Evolutionary conservation across 2,797 vertebrate species (phyloP).

Genomic region (Trematomus bernacchii): DNA sequence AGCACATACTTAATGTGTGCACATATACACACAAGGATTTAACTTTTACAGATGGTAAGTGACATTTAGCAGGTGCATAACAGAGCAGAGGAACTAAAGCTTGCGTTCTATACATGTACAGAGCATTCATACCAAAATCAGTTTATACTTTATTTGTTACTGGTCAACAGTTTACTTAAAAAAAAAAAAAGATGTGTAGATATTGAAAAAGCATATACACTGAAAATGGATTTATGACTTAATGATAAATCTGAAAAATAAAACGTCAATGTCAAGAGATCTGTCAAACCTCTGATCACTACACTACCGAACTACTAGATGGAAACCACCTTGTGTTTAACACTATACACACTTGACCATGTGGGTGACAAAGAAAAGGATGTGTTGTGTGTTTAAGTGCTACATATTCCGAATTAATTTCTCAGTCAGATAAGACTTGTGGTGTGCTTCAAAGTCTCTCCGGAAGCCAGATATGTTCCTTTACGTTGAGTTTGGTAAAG

Average conservation of each 20-base stretch:
- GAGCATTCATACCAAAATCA: conserved; percentile 45
- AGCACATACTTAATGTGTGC: not conserved
- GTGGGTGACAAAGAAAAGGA: not conserved
- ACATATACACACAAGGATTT: not conserved
- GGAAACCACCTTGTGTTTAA: conserved; percentile 56
- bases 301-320: not conserved
- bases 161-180: conserved; percentile 38
- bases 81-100: conserved; percentile 36
- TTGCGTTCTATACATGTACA: conserved; percentile 16
- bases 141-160: conserved; percentile 31
- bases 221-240: not conserved
- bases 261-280: not conserved
- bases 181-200: too few relatives aligned
- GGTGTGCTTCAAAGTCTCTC: not conserved
- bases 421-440: not conserved
- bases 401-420: not conserved
- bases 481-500: not conserved
- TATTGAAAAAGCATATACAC: not conserved
- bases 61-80: conserved; percentile 36
- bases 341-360: conserved; percentile 9
- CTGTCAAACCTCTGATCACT: conserved; percentile 22
- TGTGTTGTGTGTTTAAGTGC: not conserved
- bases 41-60: too few relatives aligned
- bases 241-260: not conserved
- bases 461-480: not conserved